Base-by-base conservation (phyloP, 1,140 invertebrate genomes). In the Lasaia peninsularis region DNA sequence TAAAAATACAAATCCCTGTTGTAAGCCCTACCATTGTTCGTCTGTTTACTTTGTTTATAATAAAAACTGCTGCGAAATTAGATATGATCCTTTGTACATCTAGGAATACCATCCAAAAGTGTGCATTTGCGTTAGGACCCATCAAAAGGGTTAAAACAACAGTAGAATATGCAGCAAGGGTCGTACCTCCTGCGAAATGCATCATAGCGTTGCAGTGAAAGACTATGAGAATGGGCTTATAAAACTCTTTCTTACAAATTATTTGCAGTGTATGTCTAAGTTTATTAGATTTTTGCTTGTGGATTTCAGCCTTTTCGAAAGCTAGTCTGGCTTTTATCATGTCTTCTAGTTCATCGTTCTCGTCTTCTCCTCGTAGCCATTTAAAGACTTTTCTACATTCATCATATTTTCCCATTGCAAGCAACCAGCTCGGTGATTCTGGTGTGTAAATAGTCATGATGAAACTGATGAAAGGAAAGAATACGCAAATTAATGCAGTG, bases 381-480 rank as follows among this genome's bases (percentile, higher is more conserved):
- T 58, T 35, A 52, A 90, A 92, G 0, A 86, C 73, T 24, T 73
- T 59, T 52, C 75, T 62, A 2, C 91, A 91, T 21, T 89, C 71
- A 8, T 88, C 74, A 9, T 80, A 73, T 28, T 74, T 71, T 20
- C 88, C 89, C 60, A 90, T 88, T 12, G 88, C 78, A 0, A 90
- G 80, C 32, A 93, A 71, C 92, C 92, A 95, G 11, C 91, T 88
- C 1, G 94, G 94, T 14, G 93, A 93, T 80, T 95, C 94, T 0
- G 93, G 93, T 2, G 92, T 78, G 28, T 91, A 90, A 5, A 85
- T 66, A 6, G 90, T 73, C 20, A 90, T 65, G 0, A 89, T 7
- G 6, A 89, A 76, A 56, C 84, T 78, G 1, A 83, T 14, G n/a
- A 91, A 71, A 7, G 88, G 86, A 2, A 91, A 65, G 14, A 78